Percentiles rank a stretch among this genome's conserved stretches.
phyloP scores from a whole-genome alignment of 2,113 vertebrate genomes.

The Pycnonotus jocosus region DNA sequence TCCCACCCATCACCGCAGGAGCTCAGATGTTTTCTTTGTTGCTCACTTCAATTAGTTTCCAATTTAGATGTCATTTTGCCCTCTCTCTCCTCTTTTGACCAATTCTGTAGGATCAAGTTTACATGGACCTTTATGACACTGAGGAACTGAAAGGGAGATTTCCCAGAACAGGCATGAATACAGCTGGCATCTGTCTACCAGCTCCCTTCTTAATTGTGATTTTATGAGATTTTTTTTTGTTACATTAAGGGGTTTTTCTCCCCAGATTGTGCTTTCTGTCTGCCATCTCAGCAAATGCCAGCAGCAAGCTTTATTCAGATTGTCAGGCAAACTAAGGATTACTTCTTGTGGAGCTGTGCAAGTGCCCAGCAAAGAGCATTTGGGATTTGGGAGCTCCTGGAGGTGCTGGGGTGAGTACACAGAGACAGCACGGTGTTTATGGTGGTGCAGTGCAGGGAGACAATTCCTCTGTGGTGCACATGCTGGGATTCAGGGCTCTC shows the following conservation, averaged over 20 bases:
- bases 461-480: fast-evolving
- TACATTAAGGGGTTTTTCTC: not conserved
- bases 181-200: not conserved
- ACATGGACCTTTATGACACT: not conserved
- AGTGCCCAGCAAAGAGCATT: not conserved
- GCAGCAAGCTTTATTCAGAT: not conserved
- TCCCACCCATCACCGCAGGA: not conserved
- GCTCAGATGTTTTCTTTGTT: not conserved
- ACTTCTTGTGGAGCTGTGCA: not conserved
- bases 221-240: not conserved
- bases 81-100: not conserved
- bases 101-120: not conserved
- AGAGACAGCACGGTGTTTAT: not conserved
- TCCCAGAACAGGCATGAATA: not conserved
- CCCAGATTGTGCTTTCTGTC: not conserved
- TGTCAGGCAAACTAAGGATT: not conserved
- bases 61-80: not conserved
- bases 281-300: not conserved
- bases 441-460: not conserved
- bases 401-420: not conserved
- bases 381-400: not conserved
- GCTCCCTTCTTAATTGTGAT: not conserved
- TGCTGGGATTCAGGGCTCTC: not conserved
- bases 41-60: not conserved
- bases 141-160: not conserved